A percentile compares a stretch with the other conserved stretches of the same genome.
These are phyloP conservation scores for Nymphalis c-album DNA, from an alignment of 2,888 invertebrate genomes.

Conservation along the genomic window DNA sequence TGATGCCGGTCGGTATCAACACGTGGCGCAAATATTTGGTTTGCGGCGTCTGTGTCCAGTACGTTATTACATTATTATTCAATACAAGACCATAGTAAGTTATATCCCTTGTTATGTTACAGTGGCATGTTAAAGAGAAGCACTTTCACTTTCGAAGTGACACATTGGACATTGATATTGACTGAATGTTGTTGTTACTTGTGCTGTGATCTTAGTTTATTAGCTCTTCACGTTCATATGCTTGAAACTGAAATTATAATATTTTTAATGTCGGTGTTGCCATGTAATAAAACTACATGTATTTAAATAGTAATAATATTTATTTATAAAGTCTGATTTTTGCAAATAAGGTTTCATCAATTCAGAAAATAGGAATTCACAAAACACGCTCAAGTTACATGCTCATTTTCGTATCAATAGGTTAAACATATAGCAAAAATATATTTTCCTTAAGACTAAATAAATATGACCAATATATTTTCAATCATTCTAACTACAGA, in stretches of 20 bases:
- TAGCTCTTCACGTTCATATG: background rate
- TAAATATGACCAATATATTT: conserved; percentile 30
- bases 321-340: conserved; percentile 5
- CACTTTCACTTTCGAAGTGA: no score
- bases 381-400: conserved; percentile 8
- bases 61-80: no score
- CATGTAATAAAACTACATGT: background rate
- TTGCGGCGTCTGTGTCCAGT: no score
- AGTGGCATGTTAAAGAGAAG: no score
- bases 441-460: conserved; percentile 36
- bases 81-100: no score
- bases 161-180: no score
- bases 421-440: conserved; percentile 28
- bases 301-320: background rate
- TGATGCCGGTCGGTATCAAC: no score
- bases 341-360: background rate
- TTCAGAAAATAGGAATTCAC: conserved; percentile 13
- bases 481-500: conserved; percentile 27
- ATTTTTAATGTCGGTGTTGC: no score
- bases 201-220: no score
- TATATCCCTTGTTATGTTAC: no score
- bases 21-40: no score
- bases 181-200: no score
- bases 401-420: conserved; percentile 23
- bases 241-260: background rate